phyloP scores from a whole-genome alignment of 2,797 vertebrate genomes.

The Protosalanx chinensis region DNA sequence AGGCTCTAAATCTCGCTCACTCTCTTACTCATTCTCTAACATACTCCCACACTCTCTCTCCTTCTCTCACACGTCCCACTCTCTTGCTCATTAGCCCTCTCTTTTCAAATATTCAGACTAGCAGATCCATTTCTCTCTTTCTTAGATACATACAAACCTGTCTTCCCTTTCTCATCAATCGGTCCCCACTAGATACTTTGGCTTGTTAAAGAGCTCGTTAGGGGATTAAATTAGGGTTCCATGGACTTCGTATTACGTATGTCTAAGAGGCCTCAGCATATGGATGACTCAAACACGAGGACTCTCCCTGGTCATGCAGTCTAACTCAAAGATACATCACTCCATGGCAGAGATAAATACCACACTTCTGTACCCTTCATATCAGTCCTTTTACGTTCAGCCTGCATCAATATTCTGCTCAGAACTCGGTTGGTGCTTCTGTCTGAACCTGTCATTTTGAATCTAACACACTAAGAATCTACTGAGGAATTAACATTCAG shows the following conservation, averaged over 20 bases:
- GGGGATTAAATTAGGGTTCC: not conserved
- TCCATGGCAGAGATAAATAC: too few relatives aligned
- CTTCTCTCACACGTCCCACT: not conserved
- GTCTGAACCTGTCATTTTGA: not conserved
- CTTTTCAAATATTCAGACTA: not conserved
- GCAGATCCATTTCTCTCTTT: not conserved
- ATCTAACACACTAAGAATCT: not conserved
- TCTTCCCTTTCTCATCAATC: not conserved
- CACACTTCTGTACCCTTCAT: too few relatives aligned
- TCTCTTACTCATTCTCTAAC: not conserved
- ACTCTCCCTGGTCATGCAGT: too few relatives aligned
- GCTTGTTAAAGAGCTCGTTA: conserved; percentile 21
- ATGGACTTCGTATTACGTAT: not conserved
- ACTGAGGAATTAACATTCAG: too few relatives aligned
- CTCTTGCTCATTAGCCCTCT: not conserved
- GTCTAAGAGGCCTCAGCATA: not conserved
- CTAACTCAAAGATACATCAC: too few relatives aligned
- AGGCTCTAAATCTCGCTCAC: not conserved
- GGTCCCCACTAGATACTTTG: not conserved
- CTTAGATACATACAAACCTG: not conserved
- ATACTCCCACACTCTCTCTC: not conserved
- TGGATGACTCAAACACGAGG: too few relatives aligned
- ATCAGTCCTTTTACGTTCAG: too few relatives aligned
- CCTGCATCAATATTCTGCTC: too few relatives aligned
- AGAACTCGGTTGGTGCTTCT: too few relatives aligned